Conservation (phyloP, 2,888 invertebrate genomes). For the Nysson spinosus region DNA sequence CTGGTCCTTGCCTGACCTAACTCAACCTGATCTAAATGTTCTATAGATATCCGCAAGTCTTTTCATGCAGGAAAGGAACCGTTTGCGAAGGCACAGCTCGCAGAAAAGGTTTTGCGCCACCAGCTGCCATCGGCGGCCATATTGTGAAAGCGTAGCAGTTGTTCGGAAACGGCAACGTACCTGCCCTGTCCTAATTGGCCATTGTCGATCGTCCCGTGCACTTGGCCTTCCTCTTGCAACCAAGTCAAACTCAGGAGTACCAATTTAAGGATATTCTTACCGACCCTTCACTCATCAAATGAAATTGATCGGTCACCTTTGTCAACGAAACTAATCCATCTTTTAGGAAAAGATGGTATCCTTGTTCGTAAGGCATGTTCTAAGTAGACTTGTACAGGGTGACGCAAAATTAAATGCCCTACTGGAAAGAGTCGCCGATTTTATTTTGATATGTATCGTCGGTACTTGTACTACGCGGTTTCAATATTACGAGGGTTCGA, state of each 20-base stretch:
- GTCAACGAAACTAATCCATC: too few species aligned
- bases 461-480: too few species aligned
- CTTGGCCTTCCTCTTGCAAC: constrained; percentile 12
- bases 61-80: constrained; percentile 38
- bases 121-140: constrained; percentile 50
- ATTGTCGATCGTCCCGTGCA: constrained; percentile 36
- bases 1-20: constrained; percentile 46
- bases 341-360: too few species aligned
- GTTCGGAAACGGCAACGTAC: constrained; percentile 39
- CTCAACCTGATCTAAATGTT: constrained; percentile 25
- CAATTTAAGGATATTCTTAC: neutral
- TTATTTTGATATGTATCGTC: too few species aligned
- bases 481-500: too few species aligned
- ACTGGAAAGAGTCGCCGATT: too few species aligned
- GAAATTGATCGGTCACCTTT: too few species aligned
- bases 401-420: too few species aligned
- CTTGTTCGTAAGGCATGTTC: too few species aligned
- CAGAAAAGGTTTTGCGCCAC: constrained; percentile 29
- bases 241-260: constrained; percentile 14
- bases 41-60: constrained; percentile 31
- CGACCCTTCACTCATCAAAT: too few species aligned
- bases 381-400: too few species aligned
- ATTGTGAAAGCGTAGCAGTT: constrained; percentile 56
- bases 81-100: constrained; percentile 6
- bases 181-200: constrained; percentile 53